Base-by-base conservation (phyloP, 2,113 vertebrate species). In the Actenoides hombroni region DNA sequence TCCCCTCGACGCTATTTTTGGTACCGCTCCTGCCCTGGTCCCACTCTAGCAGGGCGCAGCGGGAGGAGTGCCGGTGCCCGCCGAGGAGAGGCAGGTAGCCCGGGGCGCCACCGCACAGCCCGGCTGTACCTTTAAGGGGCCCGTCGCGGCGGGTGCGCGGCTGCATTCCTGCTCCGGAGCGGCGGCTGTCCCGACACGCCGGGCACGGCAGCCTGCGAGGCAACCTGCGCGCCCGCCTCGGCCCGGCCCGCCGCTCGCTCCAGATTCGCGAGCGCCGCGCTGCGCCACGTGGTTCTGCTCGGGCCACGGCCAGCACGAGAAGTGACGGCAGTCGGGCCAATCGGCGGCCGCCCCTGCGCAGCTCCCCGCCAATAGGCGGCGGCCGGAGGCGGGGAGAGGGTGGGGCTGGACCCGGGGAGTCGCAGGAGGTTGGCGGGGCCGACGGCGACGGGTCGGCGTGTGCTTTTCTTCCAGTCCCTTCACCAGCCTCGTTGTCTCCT, bases 111-210 rank as follows among this genome's bases (percentile, higher is more conserved):
- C 94, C 29, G n/a, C 92, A 91, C 94, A 97, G 85, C 92, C 96
- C 46, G 95, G 92, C 98, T 97, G 98, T 97, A 95, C 96, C 98
- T 98, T 98, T 98, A 98, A 98, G 98, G 97, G 98, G 97, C 97
- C 98, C 98, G 96, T 90, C 74, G 96, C 94, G 95, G 97, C 97
- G 98, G 97, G 98, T 97, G 97, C 98, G 98, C 98, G 98, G 97
- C 97, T 96, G 97, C 99, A 99, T 99, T 99, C 99, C 99, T 98
- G 97, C 95, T 96, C 90, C 97, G 95, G 90, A 97, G 97, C 96
- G 97, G 98, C 98, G 97, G 98, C 98, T 99, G 99, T 98, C 98
- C 98, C 97, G 98, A 99, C 99, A 99, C 98, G 99, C 98, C 97
- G 86, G 90, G 88, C 97, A 97, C 92, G 95, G 98, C 98, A 97